These are phyloP conservation scores for Drosophila ogumai DNA, from an alignment of 1,140 invertebrate genomes.

Conservation along the genomic window DNA sequence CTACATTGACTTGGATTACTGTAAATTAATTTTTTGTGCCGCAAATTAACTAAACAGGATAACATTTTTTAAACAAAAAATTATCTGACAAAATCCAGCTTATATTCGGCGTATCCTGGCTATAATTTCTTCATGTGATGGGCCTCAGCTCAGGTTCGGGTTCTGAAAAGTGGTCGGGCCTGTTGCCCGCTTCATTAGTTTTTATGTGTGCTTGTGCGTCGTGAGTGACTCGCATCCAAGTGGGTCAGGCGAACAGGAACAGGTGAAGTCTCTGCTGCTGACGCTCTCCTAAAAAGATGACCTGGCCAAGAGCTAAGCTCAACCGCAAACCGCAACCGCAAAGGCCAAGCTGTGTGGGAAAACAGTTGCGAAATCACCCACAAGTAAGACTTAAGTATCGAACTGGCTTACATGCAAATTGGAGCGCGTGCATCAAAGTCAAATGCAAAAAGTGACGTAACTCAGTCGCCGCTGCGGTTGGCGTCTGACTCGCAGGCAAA, in stretches of 20 bases:
- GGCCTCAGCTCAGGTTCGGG: constrained; percentile 26
- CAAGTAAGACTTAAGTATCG: constrained; percentile 13
- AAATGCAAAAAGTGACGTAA: constrained; percentile 61
- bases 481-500: constrained; percentile 17
- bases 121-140: constrained; percentile 6
- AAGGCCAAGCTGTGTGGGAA: constrained; percentile 54
- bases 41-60: too few species aligned
- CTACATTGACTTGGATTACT: too few species aligned
- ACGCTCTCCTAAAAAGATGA: constrained; percentile 18
- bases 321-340: constrained; percentile 35
- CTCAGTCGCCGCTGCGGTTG: constrained; percentile 29
- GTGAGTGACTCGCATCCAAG: constrained; percentile 50
- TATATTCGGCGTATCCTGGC: neutral
- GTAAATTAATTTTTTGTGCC: too few species aligned
- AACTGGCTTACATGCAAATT: constrained; percentile 58
- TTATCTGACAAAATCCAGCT: neutral
- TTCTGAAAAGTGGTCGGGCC: constrained; percentile 64
- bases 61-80: neutral
- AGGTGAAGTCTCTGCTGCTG: constrained; percentile 41
- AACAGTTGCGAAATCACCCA: constrained; percentile 51
- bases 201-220: constrained; percentile 30
- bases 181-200: constrained; percentile 45
- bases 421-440: constrained; percentile 65
- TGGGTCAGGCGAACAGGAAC: constrained; percentile 69
- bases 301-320: constrained; percentile 5